Conservation (phyloP, 2,113 vertebrate species). For the Egretta garzetta region DNA sequence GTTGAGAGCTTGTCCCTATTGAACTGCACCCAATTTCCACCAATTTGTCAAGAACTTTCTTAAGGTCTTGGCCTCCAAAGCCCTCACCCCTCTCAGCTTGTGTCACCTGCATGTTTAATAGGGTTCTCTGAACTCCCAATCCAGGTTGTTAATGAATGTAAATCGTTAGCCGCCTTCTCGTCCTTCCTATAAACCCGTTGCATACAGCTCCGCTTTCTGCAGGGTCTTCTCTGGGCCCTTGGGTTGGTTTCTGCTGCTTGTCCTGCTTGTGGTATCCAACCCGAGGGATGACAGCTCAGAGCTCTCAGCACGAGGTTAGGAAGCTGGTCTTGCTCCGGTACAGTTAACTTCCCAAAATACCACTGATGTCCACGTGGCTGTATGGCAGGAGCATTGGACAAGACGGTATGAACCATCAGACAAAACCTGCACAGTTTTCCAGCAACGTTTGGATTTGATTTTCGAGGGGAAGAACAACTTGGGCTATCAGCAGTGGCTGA, state of each 20-base stretch:
- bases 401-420: background rate
- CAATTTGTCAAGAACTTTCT: background rate
- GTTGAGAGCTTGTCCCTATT: background rate
- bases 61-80: background rate
- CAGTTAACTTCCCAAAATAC: background rate
- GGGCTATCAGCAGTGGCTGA: background rate
- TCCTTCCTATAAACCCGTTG: background rate
- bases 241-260: background rate
- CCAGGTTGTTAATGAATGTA: background rate
- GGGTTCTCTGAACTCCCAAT: background rate
- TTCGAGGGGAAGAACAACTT: background rate
- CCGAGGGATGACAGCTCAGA: background rate
- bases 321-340: background rate
- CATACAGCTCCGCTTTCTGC: background rate
- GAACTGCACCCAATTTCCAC: background rate
- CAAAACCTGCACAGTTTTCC: background rate
- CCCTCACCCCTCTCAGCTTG: background rate
- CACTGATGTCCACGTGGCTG: accelerated
- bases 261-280: background rate
- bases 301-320: background rate
- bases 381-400: background rate
- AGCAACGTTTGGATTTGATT: background rate
- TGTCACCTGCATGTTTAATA: background rate
- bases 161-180: accelerated
- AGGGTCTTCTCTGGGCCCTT: background rate